Evolutionary conservation across 2,113 vertebrate genomes (phyloP).

Genomic region (Tetrax tetrax): DNA sequence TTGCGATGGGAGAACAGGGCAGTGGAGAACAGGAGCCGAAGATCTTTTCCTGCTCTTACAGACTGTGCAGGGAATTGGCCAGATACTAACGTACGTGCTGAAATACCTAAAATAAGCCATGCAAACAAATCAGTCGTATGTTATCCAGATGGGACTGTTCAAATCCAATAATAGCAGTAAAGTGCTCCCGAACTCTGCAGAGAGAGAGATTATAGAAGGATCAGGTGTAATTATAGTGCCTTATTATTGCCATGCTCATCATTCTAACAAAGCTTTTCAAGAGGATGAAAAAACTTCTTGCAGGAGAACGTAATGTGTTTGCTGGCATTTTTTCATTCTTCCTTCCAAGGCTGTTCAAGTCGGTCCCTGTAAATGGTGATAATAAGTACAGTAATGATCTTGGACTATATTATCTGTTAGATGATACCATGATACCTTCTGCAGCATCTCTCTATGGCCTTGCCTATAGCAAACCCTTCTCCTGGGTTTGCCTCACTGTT

Average conservation of each 20-base stretch:
- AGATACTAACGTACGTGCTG: not conserved
- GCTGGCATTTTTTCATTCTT: constrained; percentile 48
- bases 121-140: constrained; percentile 56
- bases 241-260: constrained; percentile 53
- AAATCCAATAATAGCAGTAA: constrained; percentile 68
- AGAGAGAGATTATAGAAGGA: constrained; percentile 61
- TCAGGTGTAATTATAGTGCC: constrained; percentile 65
- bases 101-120: constrained; percentile 62
- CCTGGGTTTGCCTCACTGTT: not conserved
- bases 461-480: not conserved
- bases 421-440: not conserved
- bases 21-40: not conserved
- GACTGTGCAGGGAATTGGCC: not conserved
- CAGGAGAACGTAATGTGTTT: constrained; percentile 38
- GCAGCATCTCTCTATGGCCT: not conserved
- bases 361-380: not conserved
- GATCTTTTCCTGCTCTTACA: not conserved
- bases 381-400: not conserved
- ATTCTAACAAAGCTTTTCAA: constrained; percentile 59
- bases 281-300: constrained; percentile 43
- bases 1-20: not conserved
- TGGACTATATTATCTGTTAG: not conserved
- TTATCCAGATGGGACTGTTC: constrained; percentile 62
- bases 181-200: constrained; percentile 50
- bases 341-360: not conserved